These are phyloP conservation scores for Drosophila ogumai DNA, from an alignment of 1,140 invertebrate genomes.

Conservation along the genomic window DNA sequence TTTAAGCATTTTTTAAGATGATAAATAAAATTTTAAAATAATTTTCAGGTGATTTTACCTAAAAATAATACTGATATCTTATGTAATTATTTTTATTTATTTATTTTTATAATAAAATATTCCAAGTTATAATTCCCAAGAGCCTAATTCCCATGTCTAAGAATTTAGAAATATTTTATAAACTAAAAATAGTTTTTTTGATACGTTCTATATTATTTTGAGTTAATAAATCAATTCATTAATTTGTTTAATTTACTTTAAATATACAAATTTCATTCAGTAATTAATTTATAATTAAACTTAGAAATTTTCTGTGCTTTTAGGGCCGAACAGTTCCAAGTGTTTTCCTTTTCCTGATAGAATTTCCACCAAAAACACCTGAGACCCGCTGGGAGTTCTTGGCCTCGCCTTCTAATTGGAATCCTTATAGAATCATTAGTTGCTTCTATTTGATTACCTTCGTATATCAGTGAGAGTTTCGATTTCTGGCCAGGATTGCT, in stretches of 20 bases:
- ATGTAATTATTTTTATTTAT: no score
- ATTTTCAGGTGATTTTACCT: no score
- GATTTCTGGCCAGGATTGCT: conserved; percentile 5
- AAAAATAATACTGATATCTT: no score
- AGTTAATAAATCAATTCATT: not conserved
- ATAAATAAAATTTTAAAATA: no score
- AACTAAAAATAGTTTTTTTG: not conserved
- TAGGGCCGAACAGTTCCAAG: not conserved
- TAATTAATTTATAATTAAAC: not conserved
- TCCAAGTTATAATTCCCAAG: not conserved
- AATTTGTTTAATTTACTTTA: not conserved
- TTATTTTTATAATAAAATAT: no score
- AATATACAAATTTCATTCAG: not conserved
- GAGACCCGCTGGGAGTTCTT: not conserved
- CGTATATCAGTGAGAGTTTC: conserved; percentile 2
- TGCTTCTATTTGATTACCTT: conserved; percentile 24
- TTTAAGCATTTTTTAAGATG: no score
- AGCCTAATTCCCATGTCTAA: not conserved
- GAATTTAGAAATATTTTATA: not conserved
- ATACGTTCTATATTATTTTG: not conserved
- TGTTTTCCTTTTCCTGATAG: not conserved
- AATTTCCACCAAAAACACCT: not conserved
- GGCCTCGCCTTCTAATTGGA: conserved; percentile 37
- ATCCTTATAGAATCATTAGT: conserved; percentile 24
- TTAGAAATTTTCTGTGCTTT: not conserved